Evolutionary conservation across 2,888 invertebrate species (phyloP).

Genomic region (Neoscelio sp.): DNA sequence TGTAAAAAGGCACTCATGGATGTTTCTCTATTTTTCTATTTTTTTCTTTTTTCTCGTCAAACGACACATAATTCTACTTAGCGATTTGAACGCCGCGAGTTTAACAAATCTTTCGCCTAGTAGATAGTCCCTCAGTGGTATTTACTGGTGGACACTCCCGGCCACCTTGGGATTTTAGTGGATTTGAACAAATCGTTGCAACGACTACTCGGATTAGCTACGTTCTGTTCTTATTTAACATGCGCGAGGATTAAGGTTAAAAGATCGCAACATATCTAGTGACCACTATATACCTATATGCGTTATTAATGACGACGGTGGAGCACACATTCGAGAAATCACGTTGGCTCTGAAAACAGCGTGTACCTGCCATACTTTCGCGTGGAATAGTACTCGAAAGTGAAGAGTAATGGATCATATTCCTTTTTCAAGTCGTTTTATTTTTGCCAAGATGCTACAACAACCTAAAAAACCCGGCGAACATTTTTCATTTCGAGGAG

Average conservation of each 20-base stretch:
- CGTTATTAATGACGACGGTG: conserved; percentile 50
- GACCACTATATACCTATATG: conserved; percentile 20
- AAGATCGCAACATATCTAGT: conserved; percentile 52
- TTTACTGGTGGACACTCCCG: conserved; percentile 57
- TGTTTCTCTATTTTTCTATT: no score
- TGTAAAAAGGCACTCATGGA: no score
- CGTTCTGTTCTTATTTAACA: conserved; percentile 60
- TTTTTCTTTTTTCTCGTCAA: conserved; percentile 11
- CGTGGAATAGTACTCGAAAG: conserved; percentile 42
- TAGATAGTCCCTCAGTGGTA: conserved; percentile 49
- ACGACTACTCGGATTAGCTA: conserved; percentile 56
- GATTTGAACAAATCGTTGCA: conserved; percentile 66
- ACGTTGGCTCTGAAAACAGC: conserved; percentile 31
- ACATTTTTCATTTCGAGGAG: conserved; percentile 51
- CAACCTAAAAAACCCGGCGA: conserved; percentile 35
- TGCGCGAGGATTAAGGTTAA: conserved; percentile 56
- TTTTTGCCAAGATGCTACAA: conserved; percentile 49
- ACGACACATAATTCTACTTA: conserved; percentile 37
- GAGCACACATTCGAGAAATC: conserved; percentile 33
- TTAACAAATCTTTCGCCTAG: conserved; percentile 53
- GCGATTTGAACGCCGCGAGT: conserved; percentile 19
- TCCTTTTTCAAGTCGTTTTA: conserved; percentile 21
- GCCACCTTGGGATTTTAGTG: conserved; percentile 63
- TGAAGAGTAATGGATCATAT: conserved; percentile 55
- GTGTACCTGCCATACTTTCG: conserved; percentile 38